Base-by-base conservation (phyloP, 35 echinoderm and acorn worm genomes). In the Amphiura filiformis region DNA sequence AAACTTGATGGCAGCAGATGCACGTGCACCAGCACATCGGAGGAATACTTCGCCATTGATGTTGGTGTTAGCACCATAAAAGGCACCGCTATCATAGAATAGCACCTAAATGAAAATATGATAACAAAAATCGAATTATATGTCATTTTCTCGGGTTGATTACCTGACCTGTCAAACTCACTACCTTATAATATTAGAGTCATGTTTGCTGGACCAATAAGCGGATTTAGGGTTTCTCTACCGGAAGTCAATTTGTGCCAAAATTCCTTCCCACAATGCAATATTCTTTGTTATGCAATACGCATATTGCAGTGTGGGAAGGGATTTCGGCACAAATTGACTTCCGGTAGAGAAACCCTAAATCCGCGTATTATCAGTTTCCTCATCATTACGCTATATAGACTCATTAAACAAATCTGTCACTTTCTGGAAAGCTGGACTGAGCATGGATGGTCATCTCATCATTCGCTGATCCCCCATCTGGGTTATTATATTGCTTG, bases 71-170 rank as follows among this genome's bases (percentile, higher is more conserved):
- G 96, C 96, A 39, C 83, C 93, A 36, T 92, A 98, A 76, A 89
- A 94, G 9, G 96, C 90, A 31, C 87, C 80, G 28, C 86, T 78
- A 40, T 97, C 96, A 56, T 98, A 98, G 56, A 94, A 98, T 5
- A 94, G 76, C 44, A 98, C 84, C 96, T 98, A 36, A 28, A 30
- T 17, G 18, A 57, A 35, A 12, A 36, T 37, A 30, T 12, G 11
- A 86, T 26, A 20, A 57, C 32, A 7, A 86, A 52, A 32, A 7
- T 47, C 18, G 41, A n/a, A 83, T 12, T 22, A 28, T 35, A 20
- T 79, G 26, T 37, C 20, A 7, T 52, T 11, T 52, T 11, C 44
- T 11, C 7, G 28, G 28, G 9, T 77, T 77, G 76, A 35, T 52
- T 77, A 77, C 28, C 12, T 77, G 34, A n/a, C n/a, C 76, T 12